Percentiles rank a stretch among this genome's conserved stretches.
phyloP scores from a whole-genome alignment of 1,140 invertebrate species.

The Scaptomyza montana region DNA sequence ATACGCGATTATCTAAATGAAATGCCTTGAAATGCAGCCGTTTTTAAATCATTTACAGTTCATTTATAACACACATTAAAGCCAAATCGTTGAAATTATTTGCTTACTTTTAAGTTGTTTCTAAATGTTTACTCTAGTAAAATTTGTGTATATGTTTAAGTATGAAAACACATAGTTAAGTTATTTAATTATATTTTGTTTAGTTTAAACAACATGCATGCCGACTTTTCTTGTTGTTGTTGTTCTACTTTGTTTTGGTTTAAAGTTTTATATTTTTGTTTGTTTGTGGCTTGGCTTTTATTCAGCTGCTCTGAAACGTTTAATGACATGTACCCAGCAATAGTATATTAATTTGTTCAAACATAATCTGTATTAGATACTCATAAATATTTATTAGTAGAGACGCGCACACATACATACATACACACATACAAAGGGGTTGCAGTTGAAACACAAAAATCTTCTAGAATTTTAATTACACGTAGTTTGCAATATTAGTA shows the following conservation, averaged over 20 bases:
- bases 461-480: constrained; percentile 28
- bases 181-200: constrained; percentile 66
- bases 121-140: constrained; percentile 15
- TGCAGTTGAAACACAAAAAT: constrained; percentile 49
- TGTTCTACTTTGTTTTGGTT: not conserved
- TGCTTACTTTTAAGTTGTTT: constrained; percentile 21
- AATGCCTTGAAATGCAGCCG: constrained; percentile 49
- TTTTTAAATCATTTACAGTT: constrained; percentile 31
- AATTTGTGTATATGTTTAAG: constrained; percentile 59
- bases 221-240: constrained; percentile 56
- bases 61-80: constrained; percentile 66
- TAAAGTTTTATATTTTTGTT: not conserved
- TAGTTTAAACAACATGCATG: constrained; percentile 71
- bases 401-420: constrained; percentile 28
- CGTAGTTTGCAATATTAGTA: not conserved
- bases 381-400: constrained; percentile 31
- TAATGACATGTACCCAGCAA: constrained; percentile 82
- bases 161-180: constrained; percentile 64
- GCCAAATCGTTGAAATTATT: constrained; percentile 44
- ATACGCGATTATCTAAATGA: constrained; percentile 64
- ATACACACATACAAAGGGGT: constrained; percentile 31
- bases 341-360: constrained; percentile 36
- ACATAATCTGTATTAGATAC: constrained; percentile 61
- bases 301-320: constrained; percentile 57
- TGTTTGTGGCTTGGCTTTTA: constrained; percentile 43